These are phyloP conservation scores for Lophius americanus DNA, from an alignment of 2,797 vertebrate species.

Conservation along the genomic window DNA sequence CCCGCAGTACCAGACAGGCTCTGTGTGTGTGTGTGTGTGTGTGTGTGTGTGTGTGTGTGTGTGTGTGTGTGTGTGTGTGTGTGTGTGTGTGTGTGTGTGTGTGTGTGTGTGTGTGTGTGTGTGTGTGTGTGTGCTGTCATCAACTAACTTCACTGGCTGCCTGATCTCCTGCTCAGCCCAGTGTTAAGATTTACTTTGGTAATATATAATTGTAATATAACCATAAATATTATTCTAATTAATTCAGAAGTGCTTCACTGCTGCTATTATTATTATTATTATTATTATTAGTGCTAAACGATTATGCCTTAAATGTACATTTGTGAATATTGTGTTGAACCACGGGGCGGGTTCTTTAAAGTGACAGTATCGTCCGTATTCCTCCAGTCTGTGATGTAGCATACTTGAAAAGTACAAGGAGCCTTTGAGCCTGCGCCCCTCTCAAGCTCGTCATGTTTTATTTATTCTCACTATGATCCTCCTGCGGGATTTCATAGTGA, in stretches of 20 bases:
- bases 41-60: too few relatives aligned
- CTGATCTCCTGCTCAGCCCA: slow-evolving; percentile 52
- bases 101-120: too few relatives aligned
- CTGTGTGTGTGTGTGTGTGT: too few relatives aligned
- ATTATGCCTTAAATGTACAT: slow-evolving; percentile 88
- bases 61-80: slow-evolving; percentile 4
- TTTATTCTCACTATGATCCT: background rate
- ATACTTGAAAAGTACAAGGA: slow-evolving; percentile 81
- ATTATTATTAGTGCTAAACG: slow-evolving; percentile 83
- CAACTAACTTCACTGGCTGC: slow-evolving; percentile 45
- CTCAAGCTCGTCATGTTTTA: slow-evolving; percentile 50
- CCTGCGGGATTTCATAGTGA: slow-evolving; percentile 10
- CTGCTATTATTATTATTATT: slow-evolving; percentile 86
- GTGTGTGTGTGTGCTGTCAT: slow-evolving; percentile 34
- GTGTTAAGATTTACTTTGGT: slow-evolving; percentile 74
- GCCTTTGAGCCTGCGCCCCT: slow-evolving; percentile 65
- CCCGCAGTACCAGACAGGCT: slow-evolving; percentile 56
- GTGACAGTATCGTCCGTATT: slow-evolving; percentile 83
- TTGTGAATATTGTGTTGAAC: slow-evolving; percentile 84
- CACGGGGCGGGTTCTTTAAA: slow-evolving; percentile 75
- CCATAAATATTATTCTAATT: slow-evolving; percentile 80
- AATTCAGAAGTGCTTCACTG: slow-evolving; percentile 88
- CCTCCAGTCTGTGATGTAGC: slow-evolving; percentile 78
- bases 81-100: too few relatives aligned
- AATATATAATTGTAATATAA: slow-evolving; percentile 82